Evolutionary conservation across 2,888 invertebrate species (phyloP), one percentile per base, ranked within the genome.

Genomic region (Craniophora ligustri): DNA sequence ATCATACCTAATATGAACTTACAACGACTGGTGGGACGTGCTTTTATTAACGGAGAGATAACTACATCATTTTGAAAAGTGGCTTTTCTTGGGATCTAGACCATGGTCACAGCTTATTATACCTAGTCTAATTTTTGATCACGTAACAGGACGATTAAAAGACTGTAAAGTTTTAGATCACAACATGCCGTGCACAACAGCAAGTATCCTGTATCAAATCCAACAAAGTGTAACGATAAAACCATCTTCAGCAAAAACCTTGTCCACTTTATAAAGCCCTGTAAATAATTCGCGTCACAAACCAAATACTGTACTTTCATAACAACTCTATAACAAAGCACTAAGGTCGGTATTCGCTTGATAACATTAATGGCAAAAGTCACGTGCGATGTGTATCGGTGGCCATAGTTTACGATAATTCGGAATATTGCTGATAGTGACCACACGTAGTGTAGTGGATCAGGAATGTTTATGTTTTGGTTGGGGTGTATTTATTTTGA

Each of bases 341-440:
- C 31, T 44, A 68, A 47, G 30, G 50, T 26, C 19, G 31, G 47
- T 8, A 26, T 31, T 11, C 5, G 44, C 10, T 40, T 67, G 48
- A 34, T 32, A 34, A 13, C 8, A 5, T 2, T n/a, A 5, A 15
- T 2, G 31, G n/a, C n/a, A 19, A 40, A 41, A 50, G 42, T 46
- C 56, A 65, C 45, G 57, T 50, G 49, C 39, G 10, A 6, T 8
- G 16, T 32, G 50, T 47, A 47, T 47, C 14, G 42, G 42, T 60
- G 28, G 18, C 58, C 64, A 65, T 73, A 73, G 76, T 74, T 77
- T 76, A 76, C 72, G 72, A 72, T 77, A 76, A 75, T 79, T 72
- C 67, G 67, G 68, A 65, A 76, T 72, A 73, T 72, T 70, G 55
- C 66, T 61, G 69, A 31, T 58, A 28, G 23, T 31, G 38, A 34